phyloP scores from a whole-genome alignment of 2,888 invertebrate species.

The Pantelozetes paolii region DNA sequence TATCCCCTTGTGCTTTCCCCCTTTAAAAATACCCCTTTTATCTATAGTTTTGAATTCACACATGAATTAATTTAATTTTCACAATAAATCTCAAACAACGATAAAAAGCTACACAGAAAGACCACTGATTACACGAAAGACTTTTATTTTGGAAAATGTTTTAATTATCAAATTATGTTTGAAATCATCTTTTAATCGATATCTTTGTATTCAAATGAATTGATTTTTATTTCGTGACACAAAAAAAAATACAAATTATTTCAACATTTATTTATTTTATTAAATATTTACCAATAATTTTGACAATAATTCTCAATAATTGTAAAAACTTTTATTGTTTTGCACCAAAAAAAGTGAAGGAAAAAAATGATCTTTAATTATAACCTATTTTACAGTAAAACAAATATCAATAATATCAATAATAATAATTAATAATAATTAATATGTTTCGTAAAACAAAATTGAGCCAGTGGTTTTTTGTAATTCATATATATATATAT shows the following conservation, averaged over 20 bases:
- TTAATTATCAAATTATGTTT: too few species aligned
- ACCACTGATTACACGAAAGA: too few species aligned
- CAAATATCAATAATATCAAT: constrained; percentile 13
- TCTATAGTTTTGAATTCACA: too few species aligned
- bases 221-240: too few species aligned
- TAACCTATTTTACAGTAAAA: constrained; percentile 22
- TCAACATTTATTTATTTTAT: neutral
- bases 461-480: constrained; percentile 11
- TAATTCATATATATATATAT: neutral
- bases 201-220: too few species aligned
- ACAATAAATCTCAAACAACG: too few species aligned
- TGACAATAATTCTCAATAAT: neutral
- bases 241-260: constrained; percentile 1
- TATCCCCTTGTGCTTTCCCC: too few species aligned
- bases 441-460: constrained; percentile 1
- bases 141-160: too few species aligned
- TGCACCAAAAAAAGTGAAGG: neutral
- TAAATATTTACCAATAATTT: neutral
- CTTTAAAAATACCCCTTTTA: too few species aligned
- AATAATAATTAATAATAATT: constrained; percentile 16
- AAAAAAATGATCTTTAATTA: constrained; percentile 9
- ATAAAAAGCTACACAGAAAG: too few species aligned
- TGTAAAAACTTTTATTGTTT: neutral
- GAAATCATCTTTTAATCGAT: too few species aligned
- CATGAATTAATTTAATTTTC: too few species aligned